These are phyloP conservation scores for Steatocranus sp. DNA, from an alignment of 2,797 vertebrate species.

Conservation along the genomic window DNA sequence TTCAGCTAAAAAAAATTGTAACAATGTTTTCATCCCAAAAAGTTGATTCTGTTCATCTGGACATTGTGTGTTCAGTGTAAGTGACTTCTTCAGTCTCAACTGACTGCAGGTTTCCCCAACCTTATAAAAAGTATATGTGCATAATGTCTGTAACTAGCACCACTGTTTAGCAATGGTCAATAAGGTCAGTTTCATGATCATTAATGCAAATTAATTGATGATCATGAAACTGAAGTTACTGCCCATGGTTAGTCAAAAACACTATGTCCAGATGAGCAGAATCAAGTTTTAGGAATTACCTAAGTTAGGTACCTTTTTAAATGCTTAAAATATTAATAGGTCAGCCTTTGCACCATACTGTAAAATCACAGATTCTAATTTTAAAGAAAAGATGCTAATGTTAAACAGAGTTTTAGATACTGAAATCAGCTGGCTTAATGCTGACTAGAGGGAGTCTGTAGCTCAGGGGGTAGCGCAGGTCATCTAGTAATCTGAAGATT, in stretches of 20 bases:
- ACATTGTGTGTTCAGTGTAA: background rate
- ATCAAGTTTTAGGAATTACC: background rate
- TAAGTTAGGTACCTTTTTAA: background rate
- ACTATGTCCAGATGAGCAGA: background rate
- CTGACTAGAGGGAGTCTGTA: fast-evolving
- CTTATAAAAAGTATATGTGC: background rate
- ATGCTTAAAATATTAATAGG: background rate
- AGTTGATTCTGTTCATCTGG: background rate
- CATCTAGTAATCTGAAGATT: background rate
- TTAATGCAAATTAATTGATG: background rate
- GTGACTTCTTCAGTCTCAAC: background rate
- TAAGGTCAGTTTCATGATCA: background rate
- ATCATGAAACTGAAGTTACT: background rate
- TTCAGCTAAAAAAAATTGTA: background rate
- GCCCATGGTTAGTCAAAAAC: background rate
- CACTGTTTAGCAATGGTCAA: background rate
- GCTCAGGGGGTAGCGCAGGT: background rate
- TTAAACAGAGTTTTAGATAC: background rate
- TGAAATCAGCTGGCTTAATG: background rate
- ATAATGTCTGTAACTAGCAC: background rate
- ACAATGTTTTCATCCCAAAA: background rate
- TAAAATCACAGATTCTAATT: background rate
- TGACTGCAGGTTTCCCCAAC: background rate
- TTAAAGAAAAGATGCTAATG: background rate
- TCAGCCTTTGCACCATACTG: background rate